Evolutionary conservation across 2,888 invertebrate species (phyloP).

Genomic region (Augiades crinisus): DNA sequence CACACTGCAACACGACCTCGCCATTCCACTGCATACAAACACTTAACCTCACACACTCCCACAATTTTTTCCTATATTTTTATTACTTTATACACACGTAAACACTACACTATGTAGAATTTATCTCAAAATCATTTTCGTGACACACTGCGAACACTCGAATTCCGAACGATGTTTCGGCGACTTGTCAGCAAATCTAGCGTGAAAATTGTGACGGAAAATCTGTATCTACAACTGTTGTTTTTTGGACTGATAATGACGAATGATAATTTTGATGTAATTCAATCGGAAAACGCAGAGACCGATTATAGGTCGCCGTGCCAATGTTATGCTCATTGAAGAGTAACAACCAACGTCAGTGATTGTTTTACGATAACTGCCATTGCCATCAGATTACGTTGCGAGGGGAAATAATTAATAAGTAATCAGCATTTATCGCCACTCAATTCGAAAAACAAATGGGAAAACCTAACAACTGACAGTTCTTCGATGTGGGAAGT

Average conservation of each 20-base stretch:
- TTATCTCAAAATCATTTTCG: conserved; percentile 80
- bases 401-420: conserved; percentile 34
- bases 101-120: conserved; percentile 70
- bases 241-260: conserved; percentile 34
- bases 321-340: conserved; percentile 79
- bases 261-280: conserved; percentile 45
- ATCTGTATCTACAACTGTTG: conserved; percentile 35
- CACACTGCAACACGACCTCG: conserved; percentile 50
- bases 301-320: conserved; percentile 66
- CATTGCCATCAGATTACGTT: conserved; percentile 34
- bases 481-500: conserved; percentile 69
- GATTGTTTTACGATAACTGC: conserved; percentile 55
- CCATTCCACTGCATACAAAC: conserved; percentile 58
- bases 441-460: conserved; percentile 49
- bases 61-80: conserved; percentile 62
- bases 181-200: conserved; percentile 45
- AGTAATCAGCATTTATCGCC: conserved; percentile 36
- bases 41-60: conserved; percentile 52
- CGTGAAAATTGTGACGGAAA: conserved; percentile 31
- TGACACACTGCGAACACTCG: conserved; percentile 61
- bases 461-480: conserved; percentile 72
- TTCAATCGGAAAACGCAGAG: conserved; percentile 47
- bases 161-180: conserved; percentile 58
- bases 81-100: conserved; percentile 48
- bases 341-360: conserved; percentile 76